Conservation (phyloP, 2,888 invertebrate genomes). For the Thera obeliscata region DNA sequence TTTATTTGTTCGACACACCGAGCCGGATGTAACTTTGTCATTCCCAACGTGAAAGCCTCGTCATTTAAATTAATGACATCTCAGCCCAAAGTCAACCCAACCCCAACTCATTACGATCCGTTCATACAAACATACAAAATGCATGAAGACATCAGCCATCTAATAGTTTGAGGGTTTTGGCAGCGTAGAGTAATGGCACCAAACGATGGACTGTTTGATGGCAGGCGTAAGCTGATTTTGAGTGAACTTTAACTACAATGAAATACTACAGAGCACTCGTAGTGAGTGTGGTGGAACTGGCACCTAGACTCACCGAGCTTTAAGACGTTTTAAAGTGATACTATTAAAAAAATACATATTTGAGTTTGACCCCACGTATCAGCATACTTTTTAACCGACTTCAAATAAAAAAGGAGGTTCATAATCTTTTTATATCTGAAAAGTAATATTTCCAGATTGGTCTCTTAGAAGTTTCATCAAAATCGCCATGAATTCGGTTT, state of each 20-base stretch:
- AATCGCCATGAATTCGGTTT: too few species aligned
- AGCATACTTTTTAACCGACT: too few species aligned
- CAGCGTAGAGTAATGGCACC: constrained; percentile 1
- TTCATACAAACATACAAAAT: constrained; percentile 40
- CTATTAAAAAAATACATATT: too few species aligned
- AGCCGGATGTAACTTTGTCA: constrained; percentile 3
- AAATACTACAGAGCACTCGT: too few species aligned
- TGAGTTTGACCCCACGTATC: too few species aligned
- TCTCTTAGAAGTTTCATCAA: too few species aligned
- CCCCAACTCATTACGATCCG: constrained; percentile 27
- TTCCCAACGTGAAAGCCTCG: constrained; percentile 7
- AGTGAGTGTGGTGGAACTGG: too few species aligned
- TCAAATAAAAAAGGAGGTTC: too few species aligned
- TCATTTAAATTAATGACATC: constrained; percentile 28
- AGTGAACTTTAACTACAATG: background rate
- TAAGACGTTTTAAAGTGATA: too few species aligned
- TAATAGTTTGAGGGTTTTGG: constrained; percentile 38
- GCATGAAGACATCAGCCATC: constrained; percentile 36
- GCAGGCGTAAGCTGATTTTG: background rate
- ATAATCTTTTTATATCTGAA: too few species aligned
- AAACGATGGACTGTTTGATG: background rate
- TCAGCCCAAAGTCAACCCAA: constrained; percentile 20
- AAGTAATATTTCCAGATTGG: too few species aligned
- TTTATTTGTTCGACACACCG: background rate
- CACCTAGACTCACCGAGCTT: too few species aligned